phyloP scores from a whole-genome alignment of 2,888 invertebrate species.

The Rhogogaster chlorosoma region DNA sequence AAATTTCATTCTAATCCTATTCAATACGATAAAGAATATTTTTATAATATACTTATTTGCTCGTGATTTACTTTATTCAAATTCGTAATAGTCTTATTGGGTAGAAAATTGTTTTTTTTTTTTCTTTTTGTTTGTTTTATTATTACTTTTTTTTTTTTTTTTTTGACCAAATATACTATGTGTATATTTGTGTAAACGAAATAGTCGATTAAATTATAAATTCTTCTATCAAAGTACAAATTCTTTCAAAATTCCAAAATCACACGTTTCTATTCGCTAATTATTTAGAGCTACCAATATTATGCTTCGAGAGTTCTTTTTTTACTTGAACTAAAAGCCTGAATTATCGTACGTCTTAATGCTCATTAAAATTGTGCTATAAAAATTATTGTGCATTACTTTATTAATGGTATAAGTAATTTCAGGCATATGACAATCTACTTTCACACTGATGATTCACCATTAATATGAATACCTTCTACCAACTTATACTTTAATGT shows the following conservation, averaged over 20 bases:
- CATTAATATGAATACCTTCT: neutral
- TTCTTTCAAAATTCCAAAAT: constrained; percentile 52
- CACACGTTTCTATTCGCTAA: constrained; percentile 30
- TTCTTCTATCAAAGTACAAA: constrained; percentile 71
- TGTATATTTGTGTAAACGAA: constrained; percentile 59
- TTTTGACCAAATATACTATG: constrained; percentile 17
- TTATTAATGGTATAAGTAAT: neutral
- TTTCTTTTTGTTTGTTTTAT: neutral
- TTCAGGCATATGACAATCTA: constrained; percentile 1
- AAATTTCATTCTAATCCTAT: neutral
- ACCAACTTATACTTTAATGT: neutral
- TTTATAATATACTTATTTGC: neutral
- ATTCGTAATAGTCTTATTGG: neutral
- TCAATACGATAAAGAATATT: neutral
- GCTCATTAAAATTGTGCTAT: neutral
- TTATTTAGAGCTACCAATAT: constrained; percentile 26
- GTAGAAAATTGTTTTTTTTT: neutral
- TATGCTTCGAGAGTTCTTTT: neutral
- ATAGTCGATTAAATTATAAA: constrained; percentile 65
- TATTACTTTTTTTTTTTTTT: neutral
- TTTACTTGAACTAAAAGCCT: neutral
- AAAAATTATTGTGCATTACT: neutral
- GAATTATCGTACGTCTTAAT: neutral
- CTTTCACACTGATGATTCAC: neutral
- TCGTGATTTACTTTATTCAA: neutral